Percentiles rank a stretch among this genome's conserved stretches.
These are phyloP conservation scores for Torymus texanus DNA, from an alignment of 2,888 invertebrate species.

Conservation along the genomic window DNA sequence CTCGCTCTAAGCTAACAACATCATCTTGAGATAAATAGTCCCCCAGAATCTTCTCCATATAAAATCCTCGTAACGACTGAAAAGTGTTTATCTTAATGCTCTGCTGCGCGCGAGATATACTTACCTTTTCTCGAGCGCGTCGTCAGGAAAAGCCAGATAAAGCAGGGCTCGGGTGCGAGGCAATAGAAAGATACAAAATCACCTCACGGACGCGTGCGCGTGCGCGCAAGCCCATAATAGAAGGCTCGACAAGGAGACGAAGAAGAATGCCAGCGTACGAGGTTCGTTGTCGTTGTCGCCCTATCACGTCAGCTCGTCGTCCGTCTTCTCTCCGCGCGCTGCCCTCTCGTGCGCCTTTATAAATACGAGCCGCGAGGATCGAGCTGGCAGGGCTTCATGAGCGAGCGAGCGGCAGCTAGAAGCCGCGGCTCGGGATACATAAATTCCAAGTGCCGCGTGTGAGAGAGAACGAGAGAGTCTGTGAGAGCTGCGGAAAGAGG, in stretches of 20 bases:
- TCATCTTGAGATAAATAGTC: constrained; percentile 62
- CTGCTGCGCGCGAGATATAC: neutral
- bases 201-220: constrained; percentile 3
- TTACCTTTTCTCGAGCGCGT: too few species aligned
- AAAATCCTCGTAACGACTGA: constrained; percentile 13
- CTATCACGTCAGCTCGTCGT: constrained; percentile 12
- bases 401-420: constrained; percentile 20
- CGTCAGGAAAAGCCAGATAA: neutral
- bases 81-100: constrained; percentile 36
- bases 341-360: neutral
- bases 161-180: neutral
- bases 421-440: constrained; percentile 5
- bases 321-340: too few species aligned
- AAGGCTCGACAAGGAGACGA: constrained; percentile 10
- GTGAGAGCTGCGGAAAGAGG: constrained; percentile 3
- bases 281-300: constrained; percentile 8
- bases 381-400: neutral
- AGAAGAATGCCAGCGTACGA: constrained; percentile 7
- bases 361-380: constrained; percentile 1
- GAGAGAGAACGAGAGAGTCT: constrained; percentile 40
- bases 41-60: neutral
- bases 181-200: constrained; percentile 35
- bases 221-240: constrained; percentile 1
- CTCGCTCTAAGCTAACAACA: constrained; percentile 2
- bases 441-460: neutral